These are phyloP conservation scores for Limnodromus scolopaceus DNA, from an alignment of 2,797 vertebrate species.

Conservation along the genomic window DNA sequence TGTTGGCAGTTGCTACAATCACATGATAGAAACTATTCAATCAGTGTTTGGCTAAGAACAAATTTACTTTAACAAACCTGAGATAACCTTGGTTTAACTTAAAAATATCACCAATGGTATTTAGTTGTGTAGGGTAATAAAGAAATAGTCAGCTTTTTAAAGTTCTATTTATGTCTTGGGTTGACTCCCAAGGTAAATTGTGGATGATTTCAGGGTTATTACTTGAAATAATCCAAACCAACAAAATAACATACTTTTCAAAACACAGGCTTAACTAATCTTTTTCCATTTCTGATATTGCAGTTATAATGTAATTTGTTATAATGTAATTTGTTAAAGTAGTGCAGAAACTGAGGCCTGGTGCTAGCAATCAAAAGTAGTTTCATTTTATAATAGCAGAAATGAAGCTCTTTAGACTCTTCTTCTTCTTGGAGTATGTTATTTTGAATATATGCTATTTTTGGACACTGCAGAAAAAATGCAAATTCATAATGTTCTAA, in stretches of 20 bases:
- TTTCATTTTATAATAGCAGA: constrained; percentile 54
- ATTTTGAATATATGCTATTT: constrained; percentile 59
- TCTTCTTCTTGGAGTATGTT: background rate
- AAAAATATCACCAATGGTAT: constrained; percentile 50
- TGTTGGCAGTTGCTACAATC: background rate
- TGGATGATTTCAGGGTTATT: constrained; percentile 43
- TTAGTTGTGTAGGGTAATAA: constrained; percentile 53
- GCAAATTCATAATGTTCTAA: constrained; percentile 52
- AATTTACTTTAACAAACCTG: constrained; percentile 53
- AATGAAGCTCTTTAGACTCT: background rate
- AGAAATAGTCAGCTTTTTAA: background rate
- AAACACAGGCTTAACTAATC: constrained; percentile 11
- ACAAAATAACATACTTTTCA: constrained; percentile 38
- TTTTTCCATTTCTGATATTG: constrained; percentile 28
- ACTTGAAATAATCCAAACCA: constrained; percentile 41
- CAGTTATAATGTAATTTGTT: constrained; percentile 19
- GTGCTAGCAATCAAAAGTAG: background rate
- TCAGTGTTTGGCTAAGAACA: background rate
- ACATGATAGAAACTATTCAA: background rate
- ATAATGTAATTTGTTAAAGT: constrained; percentile 6
- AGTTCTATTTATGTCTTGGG: constrained; percentile 55
- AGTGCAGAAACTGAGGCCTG: constrained; percentile 11
- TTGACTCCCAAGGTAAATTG: constrained; percentile 46
- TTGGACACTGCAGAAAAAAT: constrained; percentile 50
- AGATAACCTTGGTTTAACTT: constrained; percentile 62